Conservation (phyloP, 2,888 invertebrate species). For the Drosophila setosimentum region DNA sequence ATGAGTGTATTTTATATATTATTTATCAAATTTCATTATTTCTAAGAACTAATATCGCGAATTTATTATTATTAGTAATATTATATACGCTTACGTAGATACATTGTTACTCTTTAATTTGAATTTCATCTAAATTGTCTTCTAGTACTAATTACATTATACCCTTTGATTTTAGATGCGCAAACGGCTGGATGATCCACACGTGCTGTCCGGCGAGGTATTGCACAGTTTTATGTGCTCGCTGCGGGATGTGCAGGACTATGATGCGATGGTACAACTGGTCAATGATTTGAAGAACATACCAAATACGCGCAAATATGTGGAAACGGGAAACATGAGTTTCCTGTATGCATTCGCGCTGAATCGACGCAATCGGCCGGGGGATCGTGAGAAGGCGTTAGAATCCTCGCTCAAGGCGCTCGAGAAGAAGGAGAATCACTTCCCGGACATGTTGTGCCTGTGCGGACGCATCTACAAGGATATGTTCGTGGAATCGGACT, state of each 20-base stretch:
- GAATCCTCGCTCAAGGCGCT: slow-evolving; percentile 96
- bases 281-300: slow-evolving; percentile 97
- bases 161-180: slow-evolving; percentile 88
- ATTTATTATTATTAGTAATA: too few species aligned
- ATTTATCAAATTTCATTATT: not conserved
- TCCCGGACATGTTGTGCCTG: slow-evolving; percentile 98
- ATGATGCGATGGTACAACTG: slow-evolving; percentile 98
- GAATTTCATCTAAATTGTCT: not conserved
- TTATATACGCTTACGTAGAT: not conserved
- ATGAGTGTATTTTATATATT: not conserved
- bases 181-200: slow-evolving; percentile 97
- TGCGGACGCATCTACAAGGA: slow-evolving; percentile 99
- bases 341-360: slow-evolving; percentile 98
- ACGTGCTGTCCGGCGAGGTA: slow-evolving; percentile 97
- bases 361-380: slow-evolving; percentile 96
- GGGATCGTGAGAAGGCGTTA: slow-evolving; percentile 97
- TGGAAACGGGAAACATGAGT: slow-evolving; percentile 95
- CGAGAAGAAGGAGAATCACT: slow-evolving; percentile 96
- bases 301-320: slow-evolving; percentile 94
- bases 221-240: slow-evolving; percentile 97
- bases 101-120: not conserved
- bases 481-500: slow-evolving; percentile 98
- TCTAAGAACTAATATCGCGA: not conserved
- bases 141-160: not conserved
- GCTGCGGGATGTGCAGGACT: slow-evolving; percentile 96